phyloP scores from a whole-genome alignment of 2,113 vertebrate species.

The Hemibagrus wyckioides region DNA sequence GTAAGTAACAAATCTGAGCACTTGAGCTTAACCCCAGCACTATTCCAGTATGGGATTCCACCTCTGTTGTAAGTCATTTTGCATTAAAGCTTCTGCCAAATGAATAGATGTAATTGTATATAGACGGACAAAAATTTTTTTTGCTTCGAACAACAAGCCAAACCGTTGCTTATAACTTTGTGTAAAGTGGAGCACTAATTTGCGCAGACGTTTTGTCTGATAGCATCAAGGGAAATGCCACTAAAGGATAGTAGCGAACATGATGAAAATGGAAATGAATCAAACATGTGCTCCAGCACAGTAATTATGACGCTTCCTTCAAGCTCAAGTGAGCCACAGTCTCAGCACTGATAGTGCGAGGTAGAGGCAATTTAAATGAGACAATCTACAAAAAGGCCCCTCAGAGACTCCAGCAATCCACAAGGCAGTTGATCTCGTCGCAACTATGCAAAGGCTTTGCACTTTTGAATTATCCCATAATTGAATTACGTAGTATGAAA shows the following conservation, averaged over 20 bases:
- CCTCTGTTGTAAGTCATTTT: neutral
- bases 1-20: neutral
- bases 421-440: constrained; percentile 9
- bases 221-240: neutral
- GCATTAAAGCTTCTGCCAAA: neutral
- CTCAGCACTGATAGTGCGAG: constrained; percentile 2
- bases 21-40: neutral
- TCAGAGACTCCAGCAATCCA: neutral
- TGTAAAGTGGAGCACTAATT: neutral
- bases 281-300: neutral
- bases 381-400: neutral
- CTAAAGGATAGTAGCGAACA: neutral
- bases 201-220: neutral
- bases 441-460: neutral
- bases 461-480: constrained; percentile 26
- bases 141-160: neutral
- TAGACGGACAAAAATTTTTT: neutral
- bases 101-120: neutral
- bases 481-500: constrained; percentile 23
- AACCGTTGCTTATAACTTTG: neutral
- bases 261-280: constrained; percentile 11
- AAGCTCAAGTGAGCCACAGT: constrained; percentile 28
- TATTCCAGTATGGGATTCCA: neutral
- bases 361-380: constrained; percentile 42
- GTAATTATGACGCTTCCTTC: constrained; percentile 35